phyloP scores from a whole-genome alignment of 2,797 vertebrate species.

The Cirrhinus mrigala region DNA sequence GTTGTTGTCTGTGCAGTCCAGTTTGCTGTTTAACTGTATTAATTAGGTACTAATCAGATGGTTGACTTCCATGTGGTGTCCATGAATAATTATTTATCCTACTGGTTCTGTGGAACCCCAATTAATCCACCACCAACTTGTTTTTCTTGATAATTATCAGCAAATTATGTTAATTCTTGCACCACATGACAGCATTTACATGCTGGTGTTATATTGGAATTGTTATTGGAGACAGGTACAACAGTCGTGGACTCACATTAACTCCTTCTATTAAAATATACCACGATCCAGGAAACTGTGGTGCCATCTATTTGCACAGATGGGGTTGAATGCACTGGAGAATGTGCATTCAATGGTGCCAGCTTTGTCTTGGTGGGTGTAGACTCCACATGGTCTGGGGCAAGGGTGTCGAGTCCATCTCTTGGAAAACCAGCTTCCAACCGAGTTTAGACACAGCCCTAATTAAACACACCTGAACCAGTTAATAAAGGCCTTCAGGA shows the following conservation, averaged over 20 bases:
- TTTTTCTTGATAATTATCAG: neutral
- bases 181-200: neutral
- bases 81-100: neutral
- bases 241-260: neutral
- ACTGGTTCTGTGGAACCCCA: neutral
- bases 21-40: neutral
- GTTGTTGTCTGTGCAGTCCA: neutral
- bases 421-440: neutral
- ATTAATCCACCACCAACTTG: neutral
- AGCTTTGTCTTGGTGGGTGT: neutral
- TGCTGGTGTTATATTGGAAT: neutral
- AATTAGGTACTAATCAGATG: neutral
- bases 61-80: neutral
- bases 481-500: neutral
- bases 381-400: neutral
- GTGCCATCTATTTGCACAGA: neutral
- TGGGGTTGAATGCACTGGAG: neutral
- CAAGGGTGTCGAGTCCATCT: neutral
- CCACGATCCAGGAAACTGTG: neutral
- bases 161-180: neutral
- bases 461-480: neutral
- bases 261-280: neutral
- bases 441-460: neutral
- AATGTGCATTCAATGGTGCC: neutral
- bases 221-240: neutral